These are phyloP conservation scores for Pogonus chalceus DNA, from an alignment of 1,140 invertebrate species.

Conservation along the genomic window DNA sequence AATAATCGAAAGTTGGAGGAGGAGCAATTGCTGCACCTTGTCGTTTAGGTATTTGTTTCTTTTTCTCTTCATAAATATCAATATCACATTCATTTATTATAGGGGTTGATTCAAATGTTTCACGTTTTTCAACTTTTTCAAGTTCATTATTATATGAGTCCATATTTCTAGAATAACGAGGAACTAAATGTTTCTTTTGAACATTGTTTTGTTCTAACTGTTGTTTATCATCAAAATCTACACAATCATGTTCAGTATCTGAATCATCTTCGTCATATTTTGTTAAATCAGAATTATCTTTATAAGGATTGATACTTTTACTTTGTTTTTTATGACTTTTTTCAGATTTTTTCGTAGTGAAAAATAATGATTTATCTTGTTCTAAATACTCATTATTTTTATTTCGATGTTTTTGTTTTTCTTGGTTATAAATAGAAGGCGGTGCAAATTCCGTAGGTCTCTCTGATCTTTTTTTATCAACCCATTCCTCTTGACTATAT, in stretches of 20 bases:
- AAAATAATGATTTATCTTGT: conserved; percentile 24
- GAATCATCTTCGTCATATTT: conserved; percentile 14
- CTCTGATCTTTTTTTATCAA: conserved; percentile 57
- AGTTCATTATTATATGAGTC: conserved; percentile 8
- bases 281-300: conserved; percentile 12
- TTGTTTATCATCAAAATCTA: conserved; percentile 11
- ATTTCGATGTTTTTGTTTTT: conserved; percentile 28
- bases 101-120: conserved; percentile 27
- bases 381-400: conserved; percentile 15
- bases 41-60: conserved; percentile 16
- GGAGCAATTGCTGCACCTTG: conserved; percentile 48
- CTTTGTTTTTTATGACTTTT: conserved; percentile 11
- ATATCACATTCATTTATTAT: conserved; percentile 41
- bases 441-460: conserved; percentile 61
- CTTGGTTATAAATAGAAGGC: conserved; percentile 27
- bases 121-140: conserved; percentile 6
- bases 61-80: conserved; percentile 28
- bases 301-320: neutral
- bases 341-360: conserved; percentile 25
- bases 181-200: no score
- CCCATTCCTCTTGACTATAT: conserved; percentile 73
- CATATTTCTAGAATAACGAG: no score
- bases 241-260: conserved; percentile 19
- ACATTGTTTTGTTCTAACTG: conserved; percentile 1
- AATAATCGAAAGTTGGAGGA: conserved; percentile 52